These are phyloP conservation scores for Ceriagrion tenellum DNA, from an alignment of 2,888 invertebrate species.

Conservation along the genomic window DNA sequence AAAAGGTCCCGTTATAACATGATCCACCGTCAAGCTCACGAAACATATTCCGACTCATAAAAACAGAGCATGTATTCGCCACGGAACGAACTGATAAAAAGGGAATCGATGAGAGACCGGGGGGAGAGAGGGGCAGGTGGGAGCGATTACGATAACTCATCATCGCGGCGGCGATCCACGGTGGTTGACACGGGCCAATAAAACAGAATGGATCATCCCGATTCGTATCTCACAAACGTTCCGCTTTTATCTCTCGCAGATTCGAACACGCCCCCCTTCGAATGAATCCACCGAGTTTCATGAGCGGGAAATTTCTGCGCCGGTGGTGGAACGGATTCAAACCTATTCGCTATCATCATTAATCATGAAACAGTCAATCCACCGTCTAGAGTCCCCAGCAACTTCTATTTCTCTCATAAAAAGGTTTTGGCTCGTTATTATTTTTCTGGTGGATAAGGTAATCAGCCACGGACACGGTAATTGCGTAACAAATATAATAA, in stretches of 20 bases:
- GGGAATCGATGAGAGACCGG: background rate
- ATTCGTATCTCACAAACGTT: background rate
- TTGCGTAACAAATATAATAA: too few relatives aligned
- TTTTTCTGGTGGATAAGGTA: too few relatives aligned
- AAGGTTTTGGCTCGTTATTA: background rate
- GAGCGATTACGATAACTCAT: background rate
- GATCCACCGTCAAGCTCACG: too few relatives aligned
- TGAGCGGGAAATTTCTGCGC: background rate
- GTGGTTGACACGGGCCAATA: background rate
- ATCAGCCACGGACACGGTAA: too few relatives aligned
- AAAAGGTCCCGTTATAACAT: too few relatives aligned
- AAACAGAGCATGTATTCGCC: background rate
- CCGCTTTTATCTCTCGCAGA: background rate
- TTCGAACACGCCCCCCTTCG: background rate
- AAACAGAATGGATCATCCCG: background rate
- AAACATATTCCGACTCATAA: too few relatives aligned
- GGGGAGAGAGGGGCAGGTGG: too few relatives aligned
- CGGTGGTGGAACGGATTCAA: background rate
- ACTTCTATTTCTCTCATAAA: background rate
- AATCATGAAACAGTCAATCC: background rate
- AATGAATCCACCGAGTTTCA: background rate
- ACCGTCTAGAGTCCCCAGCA: background rate
- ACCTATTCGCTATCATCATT: background rate
- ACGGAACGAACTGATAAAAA: background rate
- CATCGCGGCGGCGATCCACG: background rate